These are phyloP conservation scores for Pocillopora verrucosa DNA, from an alignment of 64 coral and sea anemone species.

Conservation along the genomic window DNA sequence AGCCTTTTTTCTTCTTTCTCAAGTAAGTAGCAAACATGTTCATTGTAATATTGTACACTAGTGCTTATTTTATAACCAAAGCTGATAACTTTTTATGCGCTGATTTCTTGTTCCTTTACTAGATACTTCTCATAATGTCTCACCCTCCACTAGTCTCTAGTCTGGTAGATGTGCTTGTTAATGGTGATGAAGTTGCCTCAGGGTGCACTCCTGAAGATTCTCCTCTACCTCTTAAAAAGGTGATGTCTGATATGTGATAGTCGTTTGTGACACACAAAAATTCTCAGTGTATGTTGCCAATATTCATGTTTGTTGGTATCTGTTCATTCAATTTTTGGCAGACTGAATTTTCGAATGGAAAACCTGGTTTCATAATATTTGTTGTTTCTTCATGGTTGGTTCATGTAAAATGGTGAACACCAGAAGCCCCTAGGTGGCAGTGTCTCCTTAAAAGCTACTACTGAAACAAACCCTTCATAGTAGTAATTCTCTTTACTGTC, in stretches of 20 bases:
- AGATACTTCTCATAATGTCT: slow-evolving; percentile 91
- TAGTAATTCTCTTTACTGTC: too few relatives aligned
- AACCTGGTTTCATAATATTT: too few relatives aligned
- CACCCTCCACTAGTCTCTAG: slow-evolving; percentile 93
- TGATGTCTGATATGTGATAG: neutral
- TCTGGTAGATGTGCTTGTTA: slow-evolving; percentile 89
- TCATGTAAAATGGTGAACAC: too few relatives aligned
- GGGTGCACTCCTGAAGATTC: slow-evolving; percentile 68
- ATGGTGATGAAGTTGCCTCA: slow-evolving; percentile 85
- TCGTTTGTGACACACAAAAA: too few relatives aligned
- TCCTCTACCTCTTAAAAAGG: slow-evolving; percentile 82
- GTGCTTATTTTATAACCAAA: too few relatives aligned
- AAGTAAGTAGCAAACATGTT: slow-evolving; percentile 42
- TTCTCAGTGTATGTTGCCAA: too few relatives aligned
- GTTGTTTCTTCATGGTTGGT: too few relatives aligned
- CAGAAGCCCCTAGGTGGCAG: too few relatives aligned
- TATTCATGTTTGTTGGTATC: too few relatives aligned
- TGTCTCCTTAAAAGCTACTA: too few relatives aligned
- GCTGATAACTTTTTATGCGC: neutral
- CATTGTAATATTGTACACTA: too few relatives aligned
- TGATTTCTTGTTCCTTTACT: neutral
- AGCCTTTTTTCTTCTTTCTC: slow-evolving; percentile 77
- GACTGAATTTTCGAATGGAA: neutral
- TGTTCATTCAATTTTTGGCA: neutral
- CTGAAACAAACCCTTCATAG: too few relatives aligned